Conservation (phyloP, 2,797 vertebrate genomes). For the Anomalospiza imberbis region DNA sequence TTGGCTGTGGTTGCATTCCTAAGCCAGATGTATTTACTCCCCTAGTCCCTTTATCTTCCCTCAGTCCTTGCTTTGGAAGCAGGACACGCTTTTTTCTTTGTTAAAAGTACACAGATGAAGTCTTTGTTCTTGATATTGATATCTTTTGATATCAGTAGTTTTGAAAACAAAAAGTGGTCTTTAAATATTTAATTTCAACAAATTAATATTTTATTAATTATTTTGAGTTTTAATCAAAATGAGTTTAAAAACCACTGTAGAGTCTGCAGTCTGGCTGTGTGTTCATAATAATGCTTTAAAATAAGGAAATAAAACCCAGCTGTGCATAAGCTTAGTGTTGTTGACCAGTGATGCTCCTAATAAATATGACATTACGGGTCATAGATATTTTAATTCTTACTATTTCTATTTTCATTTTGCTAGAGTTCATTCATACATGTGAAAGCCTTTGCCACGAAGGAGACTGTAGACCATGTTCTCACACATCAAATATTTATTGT, state of each 20-base stretch:
- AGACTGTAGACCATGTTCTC: conserved; percentile 88
- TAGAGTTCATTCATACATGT: conserved; percentile 92
- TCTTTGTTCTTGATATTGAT: background rate
- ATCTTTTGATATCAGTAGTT: background rate
- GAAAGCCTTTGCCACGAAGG: conserved; percentile 94
- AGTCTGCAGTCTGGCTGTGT: background rate
- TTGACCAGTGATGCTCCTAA: background rate
- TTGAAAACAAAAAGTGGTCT: background rate
- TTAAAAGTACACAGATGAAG: background rate
- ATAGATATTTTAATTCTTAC: background rate
- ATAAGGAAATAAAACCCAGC: background rate
- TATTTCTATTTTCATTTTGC: conserved; percentile 47
- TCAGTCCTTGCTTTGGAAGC: background rate
- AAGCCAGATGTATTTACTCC: background rate
- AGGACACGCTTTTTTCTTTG: background rate
- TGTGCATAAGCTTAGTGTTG: background rate
- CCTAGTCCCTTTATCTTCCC: background rate
- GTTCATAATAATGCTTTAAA: background rate
- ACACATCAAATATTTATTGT: conserved; percentile 90
- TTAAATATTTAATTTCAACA: background rate
- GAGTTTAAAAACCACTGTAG: background rate
- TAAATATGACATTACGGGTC: background rate
- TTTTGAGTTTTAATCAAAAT: background rate
- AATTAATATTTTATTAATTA: background rate
- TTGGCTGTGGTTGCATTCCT: background rate